Evolutionary conservation across 2,888 invertebrate species (phyloP).

Genomic region (Trissolcus brochymenae): DNA sequence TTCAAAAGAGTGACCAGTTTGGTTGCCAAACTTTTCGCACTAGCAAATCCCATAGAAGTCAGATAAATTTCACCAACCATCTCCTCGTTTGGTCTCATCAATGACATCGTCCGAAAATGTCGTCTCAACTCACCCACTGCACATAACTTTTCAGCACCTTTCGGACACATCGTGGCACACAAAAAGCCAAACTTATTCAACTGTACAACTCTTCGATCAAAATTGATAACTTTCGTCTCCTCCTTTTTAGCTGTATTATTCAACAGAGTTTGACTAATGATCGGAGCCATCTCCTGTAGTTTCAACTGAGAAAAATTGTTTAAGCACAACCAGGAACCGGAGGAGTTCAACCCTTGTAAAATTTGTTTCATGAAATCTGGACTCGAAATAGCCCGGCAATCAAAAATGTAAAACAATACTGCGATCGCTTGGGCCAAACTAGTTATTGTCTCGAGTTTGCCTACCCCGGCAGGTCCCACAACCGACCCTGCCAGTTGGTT

Average conservation of each 20-base stretch:
- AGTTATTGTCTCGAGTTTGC: constrained; percentile 79
- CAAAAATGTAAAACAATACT: constrained; percentile 79
- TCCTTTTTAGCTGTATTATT: constrained; percentile 76
- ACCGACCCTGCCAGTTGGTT: constrained; percentile 79
- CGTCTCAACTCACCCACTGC: constrained; percentile 80
- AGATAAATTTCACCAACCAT: constrained; percentile 80
- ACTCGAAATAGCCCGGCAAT: constrained; percentile 79
- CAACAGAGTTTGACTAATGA: constrained; percentile 78
- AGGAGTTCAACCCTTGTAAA: constrained; percentile 79
- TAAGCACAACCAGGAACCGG: constrained; percentile 81
- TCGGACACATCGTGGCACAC: constrained; percentile 79
- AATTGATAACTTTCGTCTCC: constrained; percentile 73
- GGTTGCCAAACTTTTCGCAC: constrained; percentile 77
- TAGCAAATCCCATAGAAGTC: constrained; percentile 79
- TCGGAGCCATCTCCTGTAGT: constrained; percentile 78
- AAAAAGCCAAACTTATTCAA: constrained; percentile 82
- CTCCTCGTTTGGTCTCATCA: constrained; percentile 80
- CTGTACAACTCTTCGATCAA: constrained; percentile 79
- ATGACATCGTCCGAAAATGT: constrained; percentile 80
- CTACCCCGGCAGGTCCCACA: constrained; percentile 77
- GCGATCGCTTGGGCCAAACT: constrained; percentile 80
- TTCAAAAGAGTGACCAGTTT: constrained; percentile 68
- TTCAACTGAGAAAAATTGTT: constrained; percentile 79
- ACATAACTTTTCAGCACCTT: constrained; percentile 71
- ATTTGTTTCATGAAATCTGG: constrained; percentile 78